A percentile compares a stretch with the other conserved stretches of the same genome.
These are phyloP conservation scores for Saturnia pavonia DNA, from an alignment of 2,888 invertebrate species.

Conservation along the genomic window DNA sequence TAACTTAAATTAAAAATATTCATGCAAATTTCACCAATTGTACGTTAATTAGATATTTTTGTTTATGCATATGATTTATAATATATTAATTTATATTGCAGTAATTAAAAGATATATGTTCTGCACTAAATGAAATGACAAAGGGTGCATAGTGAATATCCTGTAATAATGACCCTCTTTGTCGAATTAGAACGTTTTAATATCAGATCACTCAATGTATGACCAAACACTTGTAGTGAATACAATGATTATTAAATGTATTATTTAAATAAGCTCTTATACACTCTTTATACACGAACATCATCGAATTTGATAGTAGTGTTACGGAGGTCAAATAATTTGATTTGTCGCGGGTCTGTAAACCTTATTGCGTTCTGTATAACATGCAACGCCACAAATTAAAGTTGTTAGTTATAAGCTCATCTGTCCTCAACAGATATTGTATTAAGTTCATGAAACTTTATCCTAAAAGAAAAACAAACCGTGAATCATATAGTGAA, in stretches of 20 bases:
- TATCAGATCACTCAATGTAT: background rate
- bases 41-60: too few species aligned
- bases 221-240: background rate
- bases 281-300: background rate
- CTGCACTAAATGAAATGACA: too few species aligned
- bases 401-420: background rate
- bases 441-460: too few species aligned
- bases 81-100: too few species aligned
- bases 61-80: too few species aligned
- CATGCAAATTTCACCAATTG: background rate
- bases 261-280: too few species aligned
- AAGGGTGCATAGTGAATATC: too few species aligned
- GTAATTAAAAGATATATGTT: too few species aligned
- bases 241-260: background rate
- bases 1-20: background rate
- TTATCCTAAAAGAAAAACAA: too few species aligned
- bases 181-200: too few species aligned
- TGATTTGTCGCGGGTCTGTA: background rate
- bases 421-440: background rate
- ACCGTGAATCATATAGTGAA: too few species aligned
- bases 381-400: conserved; percentile 16
- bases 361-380: conserved; percentile 10
- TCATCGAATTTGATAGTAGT: background rate
- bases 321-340: conserved; percentile 11
- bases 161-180: too few species aligned